Evolutionary conservation across 2,797 vertebrate species (phyloP), one percentile per base, ranked within the genome.

Genomic region (Sebastes baramenuke): DNA sequence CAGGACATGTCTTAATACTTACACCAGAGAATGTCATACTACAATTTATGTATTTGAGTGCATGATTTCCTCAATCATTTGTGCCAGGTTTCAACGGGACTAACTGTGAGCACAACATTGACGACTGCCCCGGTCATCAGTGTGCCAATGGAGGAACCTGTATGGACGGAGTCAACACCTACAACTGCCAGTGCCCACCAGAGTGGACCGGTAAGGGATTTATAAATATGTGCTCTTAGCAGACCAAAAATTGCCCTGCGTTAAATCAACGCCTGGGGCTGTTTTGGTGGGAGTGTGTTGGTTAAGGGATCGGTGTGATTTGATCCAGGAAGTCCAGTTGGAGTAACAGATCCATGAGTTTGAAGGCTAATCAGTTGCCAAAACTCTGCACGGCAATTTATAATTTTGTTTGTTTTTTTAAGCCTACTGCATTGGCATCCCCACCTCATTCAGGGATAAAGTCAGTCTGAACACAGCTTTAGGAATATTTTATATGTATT

Each of bases 91-190:
- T 99, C 66, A 97, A 97, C 80, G 98, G 98, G 16, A 96, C 81
- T 0, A 95, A 97, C 93, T 99, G 98, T 60, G 97, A 98, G 77
- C 92, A 93, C 87, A 99, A 99, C 68, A 96, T 99, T 0, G 97
- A 99, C 0, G 97, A 99, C 94, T 99, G 98, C 74, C 97, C 97
- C 0, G 95, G 96, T 54, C 97, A 99, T 86, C 96, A 95, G 75
- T 99, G 98, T 88, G 96, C 96, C 52, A 98, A 99, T 1, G 97
- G 97, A 38, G 98, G 97, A 0, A 95, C 96, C 2, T 99, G 98
- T 1, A 98, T 99, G 95, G 98, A 99, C 0, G 97, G 98, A 1
- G 98, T 98, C 67, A 99, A 99, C 80, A 98, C 98, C 0, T 99
- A 99, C 94, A 99, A 99, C 85, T 99, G 98, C 87, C 98, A 98